These are phyloP conservation scores for Catharus minimus DNA, from an alignment of 2,113 vertebrate species.

Conservation along the genomic window DNA sequence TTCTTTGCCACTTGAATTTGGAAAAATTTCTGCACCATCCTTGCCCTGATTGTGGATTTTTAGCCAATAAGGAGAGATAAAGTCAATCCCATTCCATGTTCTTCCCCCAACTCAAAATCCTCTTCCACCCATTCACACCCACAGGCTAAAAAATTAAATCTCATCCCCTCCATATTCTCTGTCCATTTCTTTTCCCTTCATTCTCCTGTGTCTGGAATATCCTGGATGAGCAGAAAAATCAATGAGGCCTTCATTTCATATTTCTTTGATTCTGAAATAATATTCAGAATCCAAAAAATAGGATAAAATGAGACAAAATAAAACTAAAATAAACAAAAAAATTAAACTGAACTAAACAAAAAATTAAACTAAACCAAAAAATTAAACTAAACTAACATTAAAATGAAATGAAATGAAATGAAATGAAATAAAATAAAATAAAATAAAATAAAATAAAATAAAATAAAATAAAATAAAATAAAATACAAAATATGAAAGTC, in stretches of 20 bases:
- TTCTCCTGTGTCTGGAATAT: neutral
- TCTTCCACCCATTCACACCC: neutral
- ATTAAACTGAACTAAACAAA: too few species aligned
- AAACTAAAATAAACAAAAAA: too few species aligned
- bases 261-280: too few species aligned
- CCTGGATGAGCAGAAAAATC: neutral
- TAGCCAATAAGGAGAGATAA: neutral
- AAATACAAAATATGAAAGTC: too few species aligned
- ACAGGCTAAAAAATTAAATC: neutral
- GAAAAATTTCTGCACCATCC: neutral
- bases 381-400: too few species aligned
- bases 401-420: too few species aligned
- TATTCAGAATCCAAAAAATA: too few species aligned
- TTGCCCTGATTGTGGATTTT: neutral
- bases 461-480: too few species aligned
- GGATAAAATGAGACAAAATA: too few species aligned
- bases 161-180: neutral
- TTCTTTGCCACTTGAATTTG: accelerated
- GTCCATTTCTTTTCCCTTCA: neutral
- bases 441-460: too few species aligned
- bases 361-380: too few species aligned
- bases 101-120: neutral
- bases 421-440: too few species aligned
- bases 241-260: neutral
- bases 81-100: accelerated